Evolutionary conservation across 2,113 vertebrate species (phyloP), one percentile per base, ranked within the genome.

Genomic region (Ranitomeya imitator): DNA sequence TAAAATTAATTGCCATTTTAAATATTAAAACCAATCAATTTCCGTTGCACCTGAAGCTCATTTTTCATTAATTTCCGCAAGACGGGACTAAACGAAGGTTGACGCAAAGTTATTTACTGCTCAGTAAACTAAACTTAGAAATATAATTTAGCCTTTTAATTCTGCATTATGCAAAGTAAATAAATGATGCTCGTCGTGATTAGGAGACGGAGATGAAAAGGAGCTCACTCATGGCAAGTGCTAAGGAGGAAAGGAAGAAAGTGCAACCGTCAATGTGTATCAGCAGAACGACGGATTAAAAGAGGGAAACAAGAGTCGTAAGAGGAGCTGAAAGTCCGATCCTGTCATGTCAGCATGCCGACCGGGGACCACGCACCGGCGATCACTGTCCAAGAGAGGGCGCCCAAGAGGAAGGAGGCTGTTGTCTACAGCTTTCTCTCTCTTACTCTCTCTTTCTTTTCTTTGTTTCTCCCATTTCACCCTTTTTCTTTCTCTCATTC

Each of bases 61-160:
- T 76, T 88, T 88, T 77, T 57, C 55, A 74, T 59, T 83, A 51
- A 83, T 73, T 82, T 88, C 77, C 78, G 78, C 79, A 19, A 55
- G 51, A 71, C 77, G 7, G 76, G 80, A 79, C 37, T 63, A 67
- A 86, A 79, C 45, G 54, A 45, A 51, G 51, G 26, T 6, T 18
- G 78, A 71, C 31, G 54, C 21, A 65, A 23, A 76, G 79, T 84
- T 88, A 88, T 88, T 88, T 84, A 84, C 87, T 67, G 87, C 81
- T 88, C 51, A 88, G 81, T 45, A 84, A 78, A 84, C 87, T 57
- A 69, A 57, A 88, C 81, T 67, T 84, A 60, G 69, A 88, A 88
- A 78, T 84, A 52, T 67, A 67, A 88, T 88, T 84, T 67, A 57
- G 71, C 60, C 73, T 88, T 77, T 84, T 88, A 84, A 88, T 84